phyloP scores from a whole-genome alignment of 2,113 vertebrate genomes.

The Capreolus pygargus region DNA sequence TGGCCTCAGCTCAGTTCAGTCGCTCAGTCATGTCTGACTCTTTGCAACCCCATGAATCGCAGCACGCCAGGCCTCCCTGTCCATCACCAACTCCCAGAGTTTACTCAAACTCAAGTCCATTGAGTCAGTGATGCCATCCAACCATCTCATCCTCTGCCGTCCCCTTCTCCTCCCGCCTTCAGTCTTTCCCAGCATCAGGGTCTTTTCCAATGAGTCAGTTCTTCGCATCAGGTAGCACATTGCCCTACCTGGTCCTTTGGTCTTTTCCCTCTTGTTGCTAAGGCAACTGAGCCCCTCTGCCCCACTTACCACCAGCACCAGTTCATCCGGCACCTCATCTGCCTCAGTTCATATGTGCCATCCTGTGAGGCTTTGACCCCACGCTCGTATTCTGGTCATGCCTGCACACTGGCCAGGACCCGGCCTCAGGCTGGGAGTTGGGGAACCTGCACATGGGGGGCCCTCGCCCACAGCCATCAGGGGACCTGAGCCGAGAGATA shows the following conservation, averaged over 20 bases:
- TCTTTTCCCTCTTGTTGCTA: not conserved
- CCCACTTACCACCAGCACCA: rapidly evolving
- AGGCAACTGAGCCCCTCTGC: not conserved
- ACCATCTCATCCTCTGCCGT: not conserved
- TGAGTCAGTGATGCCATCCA: not conserved
- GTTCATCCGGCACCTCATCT: rapidly evolving
- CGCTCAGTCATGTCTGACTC: not conserved
- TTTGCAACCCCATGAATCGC: rapidly evolving
- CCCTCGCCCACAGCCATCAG: no score
- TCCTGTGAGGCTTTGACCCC: not conserved
- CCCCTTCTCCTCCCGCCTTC: not conserved
- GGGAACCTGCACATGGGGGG: rapidly evolving
- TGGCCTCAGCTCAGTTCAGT: not conserved
- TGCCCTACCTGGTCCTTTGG: rapidly evolving
- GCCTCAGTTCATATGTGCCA: rapidly evolving
- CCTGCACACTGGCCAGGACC: not conserved
- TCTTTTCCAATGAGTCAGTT: not conserved
- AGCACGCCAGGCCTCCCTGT: not conserved
- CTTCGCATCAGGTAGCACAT: not conserved
- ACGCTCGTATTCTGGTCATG: rapidly evolving
- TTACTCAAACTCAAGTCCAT: not conserved
- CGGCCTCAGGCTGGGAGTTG: rapidly evolving
- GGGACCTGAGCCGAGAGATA: rapidly evolving
- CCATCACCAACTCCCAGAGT: not conserved
- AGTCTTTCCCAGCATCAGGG: not conserved